Evolutionary conservation across 1,140 invertebrate genomes (phyloP).

Genomic region (Pseudobourletiella spinata): DNA sequence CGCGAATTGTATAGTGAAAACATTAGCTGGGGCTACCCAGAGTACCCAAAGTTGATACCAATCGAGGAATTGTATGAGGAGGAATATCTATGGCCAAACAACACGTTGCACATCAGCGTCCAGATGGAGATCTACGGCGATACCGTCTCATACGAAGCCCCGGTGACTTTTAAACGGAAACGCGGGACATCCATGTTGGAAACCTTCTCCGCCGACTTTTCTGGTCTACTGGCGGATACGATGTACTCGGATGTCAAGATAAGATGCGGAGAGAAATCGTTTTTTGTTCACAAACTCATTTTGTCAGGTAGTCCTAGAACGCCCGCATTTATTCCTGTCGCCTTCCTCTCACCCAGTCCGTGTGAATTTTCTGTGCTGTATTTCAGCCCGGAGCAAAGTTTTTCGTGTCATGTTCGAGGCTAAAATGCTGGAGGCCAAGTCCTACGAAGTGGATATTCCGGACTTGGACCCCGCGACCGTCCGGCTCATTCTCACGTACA

Average conservation of each 20-base stretch:
- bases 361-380: too few species aligned
- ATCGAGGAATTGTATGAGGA: background rate
- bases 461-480: conserved; percentile 12
- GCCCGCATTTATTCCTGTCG: too few species aligned
- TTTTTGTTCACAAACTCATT: background rate
- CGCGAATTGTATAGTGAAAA: background rate
- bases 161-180: too few species aligned
- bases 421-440: conserved; percentile 7
- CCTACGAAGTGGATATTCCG: background rate
- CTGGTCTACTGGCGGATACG: background rate
- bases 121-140: background rate
- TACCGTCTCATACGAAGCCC: too few species aligned
- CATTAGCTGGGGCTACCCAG: background rate
- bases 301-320: too few species aligned
- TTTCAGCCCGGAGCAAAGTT: conserved; percentile 2
- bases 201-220: background rate
- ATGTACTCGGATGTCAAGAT: background rate
- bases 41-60: background rate
- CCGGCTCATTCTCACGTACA: too few species aligned
- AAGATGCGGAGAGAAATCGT: background rate
- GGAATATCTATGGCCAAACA: background rate
- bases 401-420: too few species aligned
- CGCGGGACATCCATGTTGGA: too few species aligned
- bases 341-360: too few species aligned
- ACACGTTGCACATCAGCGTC: background rate